Base-by-base conservation (phyloP, 2,797 vertebrate species). In the Hozukius guyotensis region DNA sequence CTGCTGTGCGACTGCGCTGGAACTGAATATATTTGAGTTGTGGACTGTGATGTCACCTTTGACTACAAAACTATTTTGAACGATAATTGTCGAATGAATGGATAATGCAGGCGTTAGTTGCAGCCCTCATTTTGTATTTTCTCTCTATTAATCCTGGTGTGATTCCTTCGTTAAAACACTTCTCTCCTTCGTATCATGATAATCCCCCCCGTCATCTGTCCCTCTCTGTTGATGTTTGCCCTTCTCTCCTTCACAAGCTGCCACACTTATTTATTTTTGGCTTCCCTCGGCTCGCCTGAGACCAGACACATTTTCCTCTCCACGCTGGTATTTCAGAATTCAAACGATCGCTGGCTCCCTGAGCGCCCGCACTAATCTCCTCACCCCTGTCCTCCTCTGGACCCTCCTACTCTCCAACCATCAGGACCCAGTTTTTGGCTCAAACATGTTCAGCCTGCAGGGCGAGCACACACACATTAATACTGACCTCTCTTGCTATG, bases 221-320 rank as follows among this genome's bases (percentile, higher is more conserved):
- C 46, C 18, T 52, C 46, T 52, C 18, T 52, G 66, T 57, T 42
- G 59, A 25, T 34, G 59, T 60, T 72, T 65, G 52, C 20, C 71
- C 74, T 63, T n/a, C 38, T 29, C 65, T 67, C 74, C 79, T 55
- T 52, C 83, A 42, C 62, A 38, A 18, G 60, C 42, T 75, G 36
- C 52, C 64, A 24, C 76, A 56, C 67, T 49, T 69, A 2, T 77
- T 82, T 81, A 81, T 81, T 77, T 76, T 24, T 77, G 67, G 77
- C 63, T 3, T 32, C 63, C 24, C 52, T 42, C 31, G 8, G 52
- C 64, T 65, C 71, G 62, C 64, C 63, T 6, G 77, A 81, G 81
- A 83, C 53, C 60, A 72, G 70, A 69, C 77, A 80, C 80, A 29
- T 67, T 72, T 78, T 75, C 60, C 52, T 25, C 77, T 52, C 42